Evolutionary conservation across 2,113 vertebrate genomes (phyloP).

Genomic region (Rhinolophus ferrumequinum): DNA sequence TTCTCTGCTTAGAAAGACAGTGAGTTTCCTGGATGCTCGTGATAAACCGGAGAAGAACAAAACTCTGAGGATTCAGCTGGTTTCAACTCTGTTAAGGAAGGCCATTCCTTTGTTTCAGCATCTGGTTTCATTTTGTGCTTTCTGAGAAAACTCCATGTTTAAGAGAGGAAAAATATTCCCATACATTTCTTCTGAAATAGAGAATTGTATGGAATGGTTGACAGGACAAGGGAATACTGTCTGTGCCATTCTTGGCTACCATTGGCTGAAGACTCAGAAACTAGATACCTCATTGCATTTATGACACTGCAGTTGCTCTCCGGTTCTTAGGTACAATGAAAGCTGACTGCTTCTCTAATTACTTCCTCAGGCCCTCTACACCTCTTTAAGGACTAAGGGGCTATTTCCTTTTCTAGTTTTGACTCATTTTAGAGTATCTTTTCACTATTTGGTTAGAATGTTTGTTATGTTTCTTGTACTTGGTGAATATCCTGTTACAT

Average conservation of each 20-base stretch:
- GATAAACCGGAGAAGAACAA: background rate
- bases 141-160: background rate
- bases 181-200: background rate
- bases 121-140: slow-evolving; percentile 37
- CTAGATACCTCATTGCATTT: accelerated
- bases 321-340: background rate
- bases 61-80: background rate
- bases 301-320: background rate
- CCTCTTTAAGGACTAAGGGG: slow-evolving; percentile 42
- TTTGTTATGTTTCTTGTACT: background rate
- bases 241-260: background rate
- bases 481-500: background rate
- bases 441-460: background rate
- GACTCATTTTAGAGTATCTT: background rate
- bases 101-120: background rate
- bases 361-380: slow-evolving; percentile 7
- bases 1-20: background rate
- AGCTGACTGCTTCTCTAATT: background rate
- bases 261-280: background rate
- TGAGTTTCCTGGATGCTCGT: background rate
- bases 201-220: background rate
- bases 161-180: background rate
- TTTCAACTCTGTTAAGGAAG: background rate
- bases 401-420: slow-evolving; percentile 14
- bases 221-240: no score